Base-by-base conservation (phyloP, 2,888 invertebrate species). In the Tuta absoluta region DNA sequence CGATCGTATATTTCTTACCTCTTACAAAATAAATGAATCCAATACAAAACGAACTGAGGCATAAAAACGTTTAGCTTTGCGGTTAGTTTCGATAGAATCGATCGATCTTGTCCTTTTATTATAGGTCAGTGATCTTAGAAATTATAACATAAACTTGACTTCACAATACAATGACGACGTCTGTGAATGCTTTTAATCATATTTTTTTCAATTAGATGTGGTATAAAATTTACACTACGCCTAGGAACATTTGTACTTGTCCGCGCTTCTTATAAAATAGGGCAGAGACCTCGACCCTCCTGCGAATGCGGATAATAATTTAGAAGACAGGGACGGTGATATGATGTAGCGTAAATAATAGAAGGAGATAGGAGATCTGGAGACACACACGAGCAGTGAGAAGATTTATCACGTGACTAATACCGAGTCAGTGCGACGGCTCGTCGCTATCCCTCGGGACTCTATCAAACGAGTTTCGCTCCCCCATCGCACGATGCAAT, bases 341-440 rank as follows among this genome's bases (percentile, higher is more conserved):
- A 86, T 80, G 76, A 79, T 75, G 76, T 74, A 71, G 74, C 72
- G 72, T 77, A 68, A 74, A 78, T 80, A 81, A 80, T 78, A 75
- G 79, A 87, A 78, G 75, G 79, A 85, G 89, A 88, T 79, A 79
- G 87, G 77, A 73, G n/a, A n/a, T n/a, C n/a, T n/a, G n/a, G n/a
- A n/a, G 72, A 78, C 71, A 72, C 77, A 83, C 76, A 83, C 77
- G 80, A 78, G 80, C 75, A 77, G 74, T 57, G 78, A 78, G 78
- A 86, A 90, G 90, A 91, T 91, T 90, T 91, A 91, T 91, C 89
- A 91, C 86, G 90, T 90, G 91, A 89, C 87, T 91, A 91, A 89
- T 89, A 87, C 85, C 82, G 82, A 86, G 85, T 79, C 84, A 82
- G 84, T 84, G 84, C 87, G 87, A 84, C 85, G 85, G 84, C 84